Evolutionary conservation across 2,113 vertebrate genomes (phyloP).

Genomic region (Polypterus bichir): DNA sequence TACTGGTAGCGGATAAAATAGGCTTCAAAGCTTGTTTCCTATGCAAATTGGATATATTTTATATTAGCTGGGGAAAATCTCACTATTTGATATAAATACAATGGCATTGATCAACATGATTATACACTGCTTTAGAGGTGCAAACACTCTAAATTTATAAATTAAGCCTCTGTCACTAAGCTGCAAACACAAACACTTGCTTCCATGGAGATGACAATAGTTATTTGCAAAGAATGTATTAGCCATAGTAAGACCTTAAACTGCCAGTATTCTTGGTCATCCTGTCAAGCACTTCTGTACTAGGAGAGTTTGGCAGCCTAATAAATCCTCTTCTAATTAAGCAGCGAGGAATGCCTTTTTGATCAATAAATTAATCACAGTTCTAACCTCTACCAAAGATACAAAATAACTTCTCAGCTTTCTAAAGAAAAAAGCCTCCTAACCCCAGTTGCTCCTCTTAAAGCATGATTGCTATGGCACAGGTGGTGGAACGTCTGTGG

Average conservation of each 20-base stretch:
- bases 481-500: too few species aligned
- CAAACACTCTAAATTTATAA: slow-evolving; percentile 6
- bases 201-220: slow-evolving; percentile 5
- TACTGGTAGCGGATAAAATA: too few species aligned
- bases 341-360: slow-evolving; percentile 1
- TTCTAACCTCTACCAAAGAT: too few species aligned
- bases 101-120: slow-evolving; percentile 6
- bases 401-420: too few species aligned
- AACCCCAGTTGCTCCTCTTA: too few species aligned
- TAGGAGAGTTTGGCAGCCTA: slow-evolving; percentile 6
- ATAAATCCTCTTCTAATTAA: slow-evolving; percentile 12
- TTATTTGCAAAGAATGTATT: slow-evolving; percentile 13
- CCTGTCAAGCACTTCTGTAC: slow-evolving; percentile 1
- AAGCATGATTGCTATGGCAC: too few species aligned
- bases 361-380: slow-evolving; percentile 3
- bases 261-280: slow-evolving; percentile 6
- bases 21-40: too few species aligned
- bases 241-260: slow-evolving; percentile 6
- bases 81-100: neutral
- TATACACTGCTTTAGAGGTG: slow-evolving; percentile 4
- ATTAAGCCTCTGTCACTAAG: slow-evolving; percentile 9
- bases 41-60: too few species aligned
- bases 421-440: too few species aligned
- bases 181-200: slow-evolving; percentile 8
- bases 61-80: neutral